These are phyloP conservation scores for Bucco capensis DNA, from an alignment of 2,113 vertebrate genomes.

Conservation along the genomic window DNA sequence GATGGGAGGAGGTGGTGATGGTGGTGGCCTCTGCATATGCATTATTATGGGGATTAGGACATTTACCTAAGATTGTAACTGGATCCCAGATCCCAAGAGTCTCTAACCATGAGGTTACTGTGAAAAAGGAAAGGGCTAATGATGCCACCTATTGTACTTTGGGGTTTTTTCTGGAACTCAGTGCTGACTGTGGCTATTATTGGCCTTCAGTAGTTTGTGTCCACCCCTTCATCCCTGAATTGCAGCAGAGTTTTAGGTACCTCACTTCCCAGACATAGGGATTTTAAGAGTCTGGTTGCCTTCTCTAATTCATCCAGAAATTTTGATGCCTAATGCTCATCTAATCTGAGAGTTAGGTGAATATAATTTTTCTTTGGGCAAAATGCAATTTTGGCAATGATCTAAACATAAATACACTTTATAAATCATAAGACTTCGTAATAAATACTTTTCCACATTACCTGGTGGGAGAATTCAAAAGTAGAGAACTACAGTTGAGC, in stretches of 20 bases:
- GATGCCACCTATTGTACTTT: background rate
- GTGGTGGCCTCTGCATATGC: background rate
- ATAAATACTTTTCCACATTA: background rate
- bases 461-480: background rate
- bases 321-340: background rate
- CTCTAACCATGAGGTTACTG: background rate
- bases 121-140: background rate
- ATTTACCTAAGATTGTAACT: background rate
- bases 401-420: background rate
- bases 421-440: background rate
- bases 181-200: accelerated
- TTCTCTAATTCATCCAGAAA: background rate
- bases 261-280: background rate
- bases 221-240: background rate
- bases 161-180: background rate
- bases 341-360: background rate
- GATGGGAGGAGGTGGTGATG: background rate
- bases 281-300: background rate
- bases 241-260: background rate
- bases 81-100: background rate
- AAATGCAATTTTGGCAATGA: background rate
- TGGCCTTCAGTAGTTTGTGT: background rate
- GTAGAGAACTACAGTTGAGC: background rate
- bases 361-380: background rate
- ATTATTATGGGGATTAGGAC: background rate